A percentile compares a stretch with the other conserved stretches of the same genome.
These are phyloP conservation scores for Druceiella hillmani DNA, from an alignment of 2,888 invertebrate species.

Conservation along the genomic window DNA sequence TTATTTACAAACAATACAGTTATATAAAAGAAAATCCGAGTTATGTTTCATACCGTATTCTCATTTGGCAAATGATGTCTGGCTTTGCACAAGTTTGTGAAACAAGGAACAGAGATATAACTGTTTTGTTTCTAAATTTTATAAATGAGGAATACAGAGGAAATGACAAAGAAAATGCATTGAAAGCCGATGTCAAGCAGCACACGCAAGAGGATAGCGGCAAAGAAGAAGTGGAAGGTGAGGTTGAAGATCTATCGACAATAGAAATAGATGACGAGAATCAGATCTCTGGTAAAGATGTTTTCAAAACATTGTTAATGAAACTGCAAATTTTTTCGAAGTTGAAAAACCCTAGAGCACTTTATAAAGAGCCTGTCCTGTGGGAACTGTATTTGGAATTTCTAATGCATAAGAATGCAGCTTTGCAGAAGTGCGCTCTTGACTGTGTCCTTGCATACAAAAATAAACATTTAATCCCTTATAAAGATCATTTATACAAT, in stretches of 20 bases:
- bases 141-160: constrained; percentile 57
- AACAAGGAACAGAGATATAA: constrained; percentile 72
- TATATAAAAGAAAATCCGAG: constrained; percentile 58
- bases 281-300: constrained; percentile 38
- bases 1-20: constrained; percentile 37
- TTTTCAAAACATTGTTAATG: constrained; percentile 54
- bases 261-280: constrained; percentile 32
- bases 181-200: constrained; percentile 54
- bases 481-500: constrained; percentile 73
- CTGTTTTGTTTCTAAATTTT: constrained; percentile 75
- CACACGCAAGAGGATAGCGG: too few species aligned
- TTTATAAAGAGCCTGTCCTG: constrained; percentile 72
- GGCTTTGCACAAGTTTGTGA: constrained; percentile 72
- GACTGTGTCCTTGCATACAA: constrained; percentile 86
- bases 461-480: constrained; percentile 68
- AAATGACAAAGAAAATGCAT: constrained; percentile 35
- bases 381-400: constrained; percentile 73
- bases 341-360: constrained; percentile 73
- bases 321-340: constrained; percentile 73
- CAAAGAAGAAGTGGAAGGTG: constrained; percentile 34
- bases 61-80: constrained; percentile 77
- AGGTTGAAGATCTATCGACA: constrained; percentile 36
- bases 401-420: constrained; percentile 69
- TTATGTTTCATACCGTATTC: constrained; percentile 66
- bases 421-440: constrained; percentile 79